These are phyloP conservation scores for Coptodon rendalli DNA, from an alignment of 2,113 vertebrate genomes.

Conservation along the genomic window DNA sequence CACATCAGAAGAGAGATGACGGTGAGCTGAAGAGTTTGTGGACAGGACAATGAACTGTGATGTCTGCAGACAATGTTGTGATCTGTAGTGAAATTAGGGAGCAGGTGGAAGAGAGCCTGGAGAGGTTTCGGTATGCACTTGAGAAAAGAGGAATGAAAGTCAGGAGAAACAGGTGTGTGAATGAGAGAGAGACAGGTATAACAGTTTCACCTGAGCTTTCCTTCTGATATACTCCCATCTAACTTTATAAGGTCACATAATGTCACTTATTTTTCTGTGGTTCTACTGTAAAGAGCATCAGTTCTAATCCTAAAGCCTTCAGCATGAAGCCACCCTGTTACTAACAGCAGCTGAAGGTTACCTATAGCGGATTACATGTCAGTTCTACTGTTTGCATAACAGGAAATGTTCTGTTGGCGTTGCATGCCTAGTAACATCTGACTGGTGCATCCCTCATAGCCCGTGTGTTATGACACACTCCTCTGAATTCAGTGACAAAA, in stretches of 20 bases:
- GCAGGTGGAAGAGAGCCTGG: background rate
- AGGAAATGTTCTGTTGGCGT: background rate
- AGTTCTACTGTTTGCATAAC: background rate
- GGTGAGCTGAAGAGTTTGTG: background rate
- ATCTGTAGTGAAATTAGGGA: background rate
- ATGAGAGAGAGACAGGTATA: background rate
- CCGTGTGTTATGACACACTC: conserved; percentile 36
- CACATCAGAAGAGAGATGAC: background rate
- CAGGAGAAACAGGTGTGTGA: background rate
- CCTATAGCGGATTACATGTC: conserved; percentile 11
- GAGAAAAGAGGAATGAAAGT: background rate
- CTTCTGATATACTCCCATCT: background rate
- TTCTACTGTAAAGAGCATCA: background rate
- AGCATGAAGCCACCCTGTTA: background rate
- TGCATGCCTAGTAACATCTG: background rate
- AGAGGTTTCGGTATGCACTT: background rate
- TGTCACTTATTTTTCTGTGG: background rate
- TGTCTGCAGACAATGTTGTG: background rate
- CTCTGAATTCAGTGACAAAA: conserved; percentile 4
- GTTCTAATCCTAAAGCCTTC: background rate
- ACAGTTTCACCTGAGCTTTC: background rate
- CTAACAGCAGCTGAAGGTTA: background rate
- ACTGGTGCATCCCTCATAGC: conserved; percentile 2
- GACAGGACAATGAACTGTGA: background rate
- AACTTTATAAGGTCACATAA: background rate